Percentiles rank a stretch among this genome's conserved stretches.
Conservation (phyloP, 1,140 invertebrate species). For the Brachionus plicatilis region DNA sequence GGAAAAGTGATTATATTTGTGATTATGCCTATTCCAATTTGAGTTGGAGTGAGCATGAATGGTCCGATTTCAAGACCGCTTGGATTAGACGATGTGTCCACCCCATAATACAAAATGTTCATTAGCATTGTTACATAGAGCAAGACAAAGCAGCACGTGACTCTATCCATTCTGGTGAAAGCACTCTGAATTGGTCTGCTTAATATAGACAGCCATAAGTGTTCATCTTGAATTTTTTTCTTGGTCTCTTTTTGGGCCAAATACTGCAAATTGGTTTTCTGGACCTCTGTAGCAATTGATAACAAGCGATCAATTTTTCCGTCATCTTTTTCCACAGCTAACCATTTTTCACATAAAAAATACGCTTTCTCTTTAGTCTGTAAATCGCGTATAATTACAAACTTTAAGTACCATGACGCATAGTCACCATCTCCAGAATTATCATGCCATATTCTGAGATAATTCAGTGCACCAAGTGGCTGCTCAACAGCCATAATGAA, state of each 20-base stretch:
- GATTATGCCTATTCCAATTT: slow-evolving; percentile 53
- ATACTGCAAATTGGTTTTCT: slow-evolving; percentile 2
- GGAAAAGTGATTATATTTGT: slow-evolving; percentile 58
- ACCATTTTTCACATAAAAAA: slow-evolving; percentile 55
- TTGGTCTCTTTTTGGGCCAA: slow-evolving; percentile 15
- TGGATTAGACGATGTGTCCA: slow-evolving; percentile 43
- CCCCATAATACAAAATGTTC: slow-evolving; percentile 39
- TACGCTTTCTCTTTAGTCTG: slow-evolving; percentile 59
- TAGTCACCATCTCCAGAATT: slow-evolving; percentile 58
- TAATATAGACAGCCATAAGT: slow-evolving; percentile 23
- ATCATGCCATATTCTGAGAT: slow-evolving; percentile 61
- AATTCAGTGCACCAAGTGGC: slow-evolving; percentile 58
- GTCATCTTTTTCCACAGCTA: slow-evolving; percentile 54
- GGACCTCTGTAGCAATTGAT: slow-evolving; percentile 5
- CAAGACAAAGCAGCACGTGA: slow-evolving; percentile 38
- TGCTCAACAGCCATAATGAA: slow-evolving; percentile 58
- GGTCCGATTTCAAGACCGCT: slow-evolving; percentile 52
- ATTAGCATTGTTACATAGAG: slow-evolving; percentile 38
- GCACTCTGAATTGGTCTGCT: background rate
- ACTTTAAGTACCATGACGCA: slow-evolving; percentile 60
- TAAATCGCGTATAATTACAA: slow-evolving; percentile 59
- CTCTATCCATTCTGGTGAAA: slow-evolving; percentile 28
- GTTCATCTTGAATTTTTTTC: slow-evolving; percentile 4
- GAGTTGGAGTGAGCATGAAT: slow-evolving; percentile 54
- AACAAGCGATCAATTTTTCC: slow-evolving; percentile 54